Conservation (phyloP, 1,140 invertebrate genomes). For the Pentalonia nigronervosa region DNA sequence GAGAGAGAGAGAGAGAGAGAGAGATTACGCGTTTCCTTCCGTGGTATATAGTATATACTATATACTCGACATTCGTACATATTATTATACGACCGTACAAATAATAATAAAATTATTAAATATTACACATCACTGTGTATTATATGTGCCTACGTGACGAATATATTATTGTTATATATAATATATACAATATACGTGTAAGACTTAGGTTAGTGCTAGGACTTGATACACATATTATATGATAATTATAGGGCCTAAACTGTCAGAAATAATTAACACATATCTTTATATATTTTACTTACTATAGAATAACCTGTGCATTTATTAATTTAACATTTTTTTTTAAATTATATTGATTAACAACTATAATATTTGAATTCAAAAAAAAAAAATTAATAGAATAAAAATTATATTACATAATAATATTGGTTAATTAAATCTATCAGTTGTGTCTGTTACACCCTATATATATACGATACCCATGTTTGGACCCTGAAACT, state of each 20-base stretch:
- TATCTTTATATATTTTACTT: not conserved
- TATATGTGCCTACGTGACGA: not conserved
- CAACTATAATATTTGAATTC: too few species aligned
- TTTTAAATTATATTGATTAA: too few species aligned
- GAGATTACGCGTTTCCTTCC: not conserved
- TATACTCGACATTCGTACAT: not conserved
- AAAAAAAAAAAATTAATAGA: too few species aligned
- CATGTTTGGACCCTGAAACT: not conserved
- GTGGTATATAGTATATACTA: too few species aligned
- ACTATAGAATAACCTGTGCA: not conserved
- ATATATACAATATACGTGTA: not conserved
- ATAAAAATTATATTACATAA: too few species aligned
- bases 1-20: too few species aligned
- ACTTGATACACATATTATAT: not conserved
- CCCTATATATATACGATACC: not conserved
- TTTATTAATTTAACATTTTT: too few species aligned
- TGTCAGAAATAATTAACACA: not conserved
- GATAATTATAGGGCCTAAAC: not conserved
- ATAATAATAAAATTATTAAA: not conserved
- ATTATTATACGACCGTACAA: not conserved
- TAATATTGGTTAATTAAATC: too few species aligned
- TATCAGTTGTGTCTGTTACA: too few species aligned
- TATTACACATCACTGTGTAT: not conserved
- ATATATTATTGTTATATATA: not conserved
- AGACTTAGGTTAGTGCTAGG: not conserved